Evolutionary conservation across 2,888 invertebrate genomes (phyloP), one percentile per base, ranked within the genome.

Genomic region (Alcis repandata): DNA sequence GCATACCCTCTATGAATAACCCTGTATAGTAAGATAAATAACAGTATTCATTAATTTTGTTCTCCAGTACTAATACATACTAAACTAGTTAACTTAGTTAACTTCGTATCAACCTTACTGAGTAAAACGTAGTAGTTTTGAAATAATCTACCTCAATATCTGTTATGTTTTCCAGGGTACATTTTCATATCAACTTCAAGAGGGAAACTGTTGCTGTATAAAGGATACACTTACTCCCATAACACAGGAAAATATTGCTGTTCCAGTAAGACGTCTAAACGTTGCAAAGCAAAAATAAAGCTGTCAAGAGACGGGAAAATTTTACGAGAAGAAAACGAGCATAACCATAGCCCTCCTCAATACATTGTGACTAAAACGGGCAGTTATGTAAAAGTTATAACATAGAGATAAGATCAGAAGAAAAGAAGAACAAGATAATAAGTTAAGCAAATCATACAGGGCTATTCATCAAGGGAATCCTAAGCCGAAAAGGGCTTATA

Each of bases 251-350:
- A 75, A 11, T 82, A 71, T 61, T 78, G 79, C 41, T 83, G 82
- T 59, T 80, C 81, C 0, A 46, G 45, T n/a, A 45, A 15, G 33
- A 17, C 20, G n/a, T 19, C 33, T 33, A 19, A 45, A 60, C 66
- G 63, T 72, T 88, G 88, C 59, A 82, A 76, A 59, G 82, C 84
- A 9, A 81, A 73, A 17, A 69, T 87, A 6, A 84, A 75, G 57
- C 56, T 86, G 51, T 72, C 71, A 19, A 64, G 60, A 3, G 62
- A 62, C 11, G 76, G 77, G 1, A 60, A 63, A 6, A 69, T 83
- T 8, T 49, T 73, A 1, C 33, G 53, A 1, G 52, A 73, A 13
- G 67, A 67, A 20, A 75, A 73, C 10, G 51, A 71, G 0, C 85
- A 86, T 57, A 76, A 71, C 10, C 85, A 85, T 64, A 53, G 62